Evolutionary conservation across 2,113 vertebrate genomes (phyloP).

Genomic region (Mola mola): DNA sequence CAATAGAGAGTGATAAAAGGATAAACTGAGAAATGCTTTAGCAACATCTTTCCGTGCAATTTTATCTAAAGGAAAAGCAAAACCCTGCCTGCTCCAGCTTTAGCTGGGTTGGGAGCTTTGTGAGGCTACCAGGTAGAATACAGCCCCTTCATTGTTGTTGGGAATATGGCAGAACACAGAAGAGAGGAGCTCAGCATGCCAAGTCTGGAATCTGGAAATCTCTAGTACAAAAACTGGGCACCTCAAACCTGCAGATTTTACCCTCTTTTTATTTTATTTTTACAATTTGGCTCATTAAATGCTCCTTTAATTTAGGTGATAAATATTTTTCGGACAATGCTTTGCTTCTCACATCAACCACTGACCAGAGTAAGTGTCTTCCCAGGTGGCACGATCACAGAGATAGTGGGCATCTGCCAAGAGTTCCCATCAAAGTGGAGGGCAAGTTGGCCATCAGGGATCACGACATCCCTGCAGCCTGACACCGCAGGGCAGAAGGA

Average conservation of each 20-base stretch:
- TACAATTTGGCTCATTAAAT: background rate
- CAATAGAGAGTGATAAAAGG: background rate
- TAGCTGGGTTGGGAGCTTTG: slow-evolving; percentile 19
- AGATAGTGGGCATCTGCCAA: slow-evolving; percentile 78
- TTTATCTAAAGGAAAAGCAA: slow-evolving; percentile 16
- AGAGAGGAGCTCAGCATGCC: slow-evolving; percentile 34
- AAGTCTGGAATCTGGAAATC: slow-evolving; percentile 32
- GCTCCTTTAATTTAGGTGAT: background rate
- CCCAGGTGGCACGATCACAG: slow-evolving; percentile 82
- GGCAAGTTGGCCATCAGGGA: slow-evolving; percentile 80
- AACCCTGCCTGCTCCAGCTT: slow-evolving; percentile 9
- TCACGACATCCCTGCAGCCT: slow-evolving; percentile 87
- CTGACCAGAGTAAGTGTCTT: slow-evolving; percentile 88
- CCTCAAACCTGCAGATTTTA: slow-evolving; percentile 6
- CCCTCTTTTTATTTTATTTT: background rate
- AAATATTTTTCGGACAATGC: background rate
- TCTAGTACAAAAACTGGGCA: slow-evolving; percentile 4
- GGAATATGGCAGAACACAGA: slow-evolving; percentile 41
- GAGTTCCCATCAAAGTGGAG: slow-evolving; percentile 82
- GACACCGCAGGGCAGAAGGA: slow-evolving; percentile 89
- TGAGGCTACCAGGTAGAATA: slow-evolving; percentile 59
- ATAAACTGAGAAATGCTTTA: background rate
- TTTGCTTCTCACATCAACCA: slow-evolving; percentile 7
- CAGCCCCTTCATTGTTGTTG: slow-evolving; percentile 63
- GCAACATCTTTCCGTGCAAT: background rate